A percentile compares a stretch with the other conserved stretches of the same genome.
These are phyloP conservation scores for Pogonocichla stellata DNA, from an alignment of 2,113 vertebrate species.

Conservation along the genomic window DNA sequence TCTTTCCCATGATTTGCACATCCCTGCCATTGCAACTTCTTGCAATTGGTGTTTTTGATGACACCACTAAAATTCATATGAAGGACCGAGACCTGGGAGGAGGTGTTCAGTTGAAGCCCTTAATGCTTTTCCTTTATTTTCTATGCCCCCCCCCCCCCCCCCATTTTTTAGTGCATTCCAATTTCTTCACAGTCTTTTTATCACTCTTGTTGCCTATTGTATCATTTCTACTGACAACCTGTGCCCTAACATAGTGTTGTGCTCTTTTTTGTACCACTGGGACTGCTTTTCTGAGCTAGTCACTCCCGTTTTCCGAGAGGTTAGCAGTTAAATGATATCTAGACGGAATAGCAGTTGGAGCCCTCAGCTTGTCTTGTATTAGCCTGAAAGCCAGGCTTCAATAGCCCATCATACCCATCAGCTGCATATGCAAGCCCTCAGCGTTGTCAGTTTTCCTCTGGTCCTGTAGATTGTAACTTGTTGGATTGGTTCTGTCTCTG, in stretches of 20 bases:
- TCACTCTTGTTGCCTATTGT: background rate
- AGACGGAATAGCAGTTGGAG: background rate
- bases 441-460: background rate
- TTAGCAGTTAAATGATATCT: background rate
- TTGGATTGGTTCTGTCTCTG: background rate
- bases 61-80: background rate
- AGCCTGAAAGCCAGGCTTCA: background rate
- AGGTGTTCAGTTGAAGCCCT: background rate
- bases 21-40: background rate
- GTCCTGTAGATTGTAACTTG: background rate
- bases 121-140: background rate
- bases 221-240: background rate
- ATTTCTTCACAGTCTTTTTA: background rate
- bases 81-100: background rate
- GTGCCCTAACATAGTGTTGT: background rate
- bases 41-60: background rate
- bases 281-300: background rate
- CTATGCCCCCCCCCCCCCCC: accelerated
- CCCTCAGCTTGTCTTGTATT: background rate
- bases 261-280: background rate
- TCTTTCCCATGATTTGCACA: background rate
- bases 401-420: background rate
- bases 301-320: background rate
- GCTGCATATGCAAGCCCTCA: background rate
- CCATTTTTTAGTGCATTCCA: background rate